Conservation (phyloP, 2,888 invertebrate species). For the Pristionchus arcanus region DNA sequence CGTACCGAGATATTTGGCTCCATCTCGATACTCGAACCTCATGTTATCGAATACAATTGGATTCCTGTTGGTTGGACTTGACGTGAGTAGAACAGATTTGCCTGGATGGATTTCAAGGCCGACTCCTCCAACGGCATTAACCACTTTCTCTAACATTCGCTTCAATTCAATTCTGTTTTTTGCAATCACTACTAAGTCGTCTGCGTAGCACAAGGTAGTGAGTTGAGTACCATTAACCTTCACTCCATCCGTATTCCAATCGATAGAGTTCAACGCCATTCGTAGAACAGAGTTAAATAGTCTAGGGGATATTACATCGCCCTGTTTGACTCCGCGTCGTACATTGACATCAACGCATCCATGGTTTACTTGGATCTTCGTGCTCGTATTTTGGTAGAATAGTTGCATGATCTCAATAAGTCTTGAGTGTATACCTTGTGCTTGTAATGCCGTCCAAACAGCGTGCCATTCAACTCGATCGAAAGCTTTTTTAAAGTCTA, state of each 20-base stretch:
- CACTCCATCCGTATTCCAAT: background rate
- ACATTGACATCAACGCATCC: background rate
- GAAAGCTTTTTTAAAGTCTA: too few species aligned
- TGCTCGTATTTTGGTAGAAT: background rate
- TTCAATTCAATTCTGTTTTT: background rate
- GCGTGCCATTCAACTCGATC: too few species aligned
- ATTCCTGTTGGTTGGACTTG: background rate
- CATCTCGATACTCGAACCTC: background rate
- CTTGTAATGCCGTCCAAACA: background rate
- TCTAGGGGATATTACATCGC: background rate
- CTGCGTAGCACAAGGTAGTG: background rate
- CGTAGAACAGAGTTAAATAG: constrained; percentile 8
- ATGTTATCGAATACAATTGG: too few species aligned
- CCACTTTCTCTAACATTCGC: background rate
- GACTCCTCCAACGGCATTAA: background rate
- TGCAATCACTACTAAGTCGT: background rate
- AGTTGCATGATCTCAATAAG: background rate
- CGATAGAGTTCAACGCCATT: background rate
- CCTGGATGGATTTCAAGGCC: too few species aligned
- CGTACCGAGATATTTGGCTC: background rate
- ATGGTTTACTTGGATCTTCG: background rate
- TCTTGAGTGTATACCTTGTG: background rate
- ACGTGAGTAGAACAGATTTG: background rate
- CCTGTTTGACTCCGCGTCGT: constrained; percentile 22
- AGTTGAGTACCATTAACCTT: background rate